Evolutionary conservation across 2,888 invertebrate species (phyloP).

Genomic region (Branchipolynoe longqiensis): DNA sequence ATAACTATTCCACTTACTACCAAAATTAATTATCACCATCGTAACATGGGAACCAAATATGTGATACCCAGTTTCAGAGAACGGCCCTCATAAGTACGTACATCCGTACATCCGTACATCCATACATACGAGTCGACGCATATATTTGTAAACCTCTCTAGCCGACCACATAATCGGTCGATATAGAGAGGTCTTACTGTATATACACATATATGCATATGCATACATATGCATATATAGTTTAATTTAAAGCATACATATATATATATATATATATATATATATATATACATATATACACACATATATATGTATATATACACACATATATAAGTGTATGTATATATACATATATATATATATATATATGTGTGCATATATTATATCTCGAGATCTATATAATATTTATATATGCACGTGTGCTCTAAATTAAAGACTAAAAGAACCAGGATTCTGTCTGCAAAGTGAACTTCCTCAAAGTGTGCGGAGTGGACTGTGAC

Average conservation of each 20-base stretch:
- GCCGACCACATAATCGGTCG: no score
- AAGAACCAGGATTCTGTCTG: neutral
- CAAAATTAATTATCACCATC: no score
- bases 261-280: neutral
- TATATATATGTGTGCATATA: neutral
- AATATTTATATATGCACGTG: neutral
- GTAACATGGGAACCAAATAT: no score
- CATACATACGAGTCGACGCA: no score
- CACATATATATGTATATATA: neutral
- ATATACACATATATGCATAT: neutral
- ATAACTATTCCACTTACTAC: no score
- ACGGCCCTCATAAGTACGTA: no score
- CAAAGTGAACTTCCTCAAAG: neutral
- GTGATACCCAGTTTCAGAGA: no score
- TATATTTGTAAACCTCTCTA: no score
- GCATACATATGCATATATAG: neutral
- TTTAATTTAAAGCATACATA: neutral
- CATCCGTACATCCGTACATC: no score
- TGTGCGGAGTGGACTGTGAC: constrained; percentile 72
- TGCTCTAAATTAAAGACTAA: neutral
- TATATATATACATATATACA: neutral
- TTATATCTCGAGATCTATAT: neutral
- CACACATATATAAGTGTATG: neutral
- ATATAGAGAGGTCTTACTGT: neutral
- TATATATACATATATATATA: neutral